Conservation (phyloP, 2,888 invertebrate species). For the Agriopis leucophaearia region DNA sequence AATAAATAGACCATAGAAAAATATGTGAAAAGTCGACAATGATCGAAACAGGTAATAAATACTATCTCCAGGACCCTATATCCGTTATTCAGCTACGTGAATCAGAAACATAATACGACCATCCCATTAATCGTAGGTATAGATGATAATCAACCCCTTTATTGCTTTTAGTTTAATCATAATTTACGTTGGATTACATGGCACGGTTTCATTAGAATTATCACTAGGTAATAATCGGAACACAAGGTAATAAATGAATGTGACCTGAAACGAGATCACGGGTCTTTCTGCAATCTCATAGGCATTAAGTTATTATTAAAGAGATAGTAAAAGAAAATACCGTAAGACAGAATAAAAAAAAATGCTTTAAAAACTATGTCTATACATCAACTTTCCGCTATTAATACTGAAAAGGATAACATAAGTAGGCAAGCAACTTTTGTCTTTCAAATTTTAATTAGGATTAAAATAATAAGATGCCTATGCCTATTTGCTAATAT, state of each 20-base stretch:
- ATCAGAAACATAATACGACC: constrained; percentile 47
- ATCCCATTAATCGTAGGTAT: constrained; percentile 50
- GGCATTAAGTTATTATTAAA: background rate
- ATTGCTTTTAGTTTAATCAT: constrained; percentile 54
- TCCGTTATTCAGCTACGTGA: constrained; percentile 35
- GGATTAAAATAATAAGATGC: too few species aligned
- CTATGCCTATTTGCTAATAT: too few species aligned
- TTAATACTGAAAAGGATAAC: too few species aligned
- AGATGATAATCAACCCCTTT: constrained; percentile 55
- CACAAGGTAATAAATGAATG: constrained; percentile 22
- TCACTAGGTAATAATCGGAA: constrained; percentile 30
- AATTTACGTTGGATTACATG: constrained; percentile 49
- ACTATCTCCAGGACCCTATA: constrained; percentile 27
- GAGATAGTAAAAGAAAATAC: too few species aligned
- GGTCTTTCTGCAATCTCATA: background rate
- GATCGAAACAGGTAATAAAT: constrained; percentile 30
- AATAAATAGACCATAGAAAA: too few species aligned
- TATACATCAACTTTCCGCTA: too few species aligned
- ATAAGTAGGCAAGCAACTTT: too few species aligned
- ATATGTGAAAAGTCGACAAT: background rate
- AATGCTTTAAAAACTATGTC: too few species aligned
- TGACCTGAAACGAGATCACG: background rate
- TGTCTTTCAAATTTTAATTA: too few species aligned
- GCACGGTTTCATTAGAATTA: constrained; percentile 45
- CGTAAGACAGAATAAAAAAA: too few species aligned